Percentiles rank a stretch among this genome's conserved stretches.
Evolutionary conservation across 2,888 invertebrate species (phyloP).

Genomic region (Heliconius aoede): DNA sequence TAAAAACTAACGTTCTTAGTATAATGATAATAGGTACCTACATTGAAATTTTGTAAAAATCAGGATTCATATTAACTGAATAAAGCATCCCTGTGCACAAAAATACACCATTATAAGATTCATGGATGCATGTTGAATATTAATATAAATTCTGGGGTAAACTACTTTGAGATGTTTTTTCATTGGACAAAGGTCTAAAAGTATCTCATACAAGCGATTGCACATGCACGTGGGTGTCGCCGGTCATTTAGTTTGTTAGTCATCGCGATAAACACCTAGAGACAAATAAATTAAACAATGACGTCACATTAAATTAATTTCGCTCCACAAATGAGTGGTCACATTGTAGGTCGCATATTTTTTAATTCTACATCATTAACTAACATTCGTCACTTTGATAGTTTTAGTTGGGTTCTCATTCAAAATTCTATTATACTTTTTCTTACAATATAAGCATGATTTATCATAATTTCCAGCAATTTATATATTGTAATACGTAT

Average conservation of each 20-base stretch:
- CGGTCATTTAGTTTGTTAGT: constrained; percentile 72
- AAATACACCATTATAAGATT: background rate
- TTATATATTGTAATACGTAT: background rate
- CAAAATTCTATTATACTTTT: background rate
- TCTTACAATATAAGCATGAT: background rate
- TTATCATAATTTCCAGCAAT: background rate
- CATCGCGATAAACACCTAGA: constrained; percentile 73
- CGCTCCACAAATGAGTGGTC: constrained; percentile 35
- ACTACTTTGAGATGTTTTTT: constrained; percentile 34
- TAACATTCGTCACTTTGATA: background rate
- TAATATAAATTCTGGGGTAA: constrained; percentile 35
- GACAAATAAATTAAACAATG: constrained; percentile 68
- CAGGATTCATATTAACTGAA: background rate
- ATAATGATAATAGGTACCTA: background rate
- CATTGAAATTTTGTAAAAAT: background rate
- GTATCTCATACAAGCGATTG: constrained; percentile 68
- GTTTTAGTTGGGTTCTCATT: background rate
- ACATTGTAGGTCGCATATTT: constrained; percentile 25
- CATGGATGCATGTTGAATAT: background rate
- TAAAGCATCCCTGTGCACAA: background rate
- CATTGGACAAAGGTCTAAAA: constrained; percentile 48
- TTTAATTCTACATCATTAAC: background rate
- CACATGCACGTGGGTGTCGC: constrained; percentile 68
- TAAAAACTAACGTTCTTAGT: background rate
- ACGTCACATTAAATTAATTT: constrained; percentile 55